These are phyloP conservation scores for Drosophila nigromelanica DNA, from an alignment of 1,140 invertebrate species.

Conservation along the genomic window DNA sequence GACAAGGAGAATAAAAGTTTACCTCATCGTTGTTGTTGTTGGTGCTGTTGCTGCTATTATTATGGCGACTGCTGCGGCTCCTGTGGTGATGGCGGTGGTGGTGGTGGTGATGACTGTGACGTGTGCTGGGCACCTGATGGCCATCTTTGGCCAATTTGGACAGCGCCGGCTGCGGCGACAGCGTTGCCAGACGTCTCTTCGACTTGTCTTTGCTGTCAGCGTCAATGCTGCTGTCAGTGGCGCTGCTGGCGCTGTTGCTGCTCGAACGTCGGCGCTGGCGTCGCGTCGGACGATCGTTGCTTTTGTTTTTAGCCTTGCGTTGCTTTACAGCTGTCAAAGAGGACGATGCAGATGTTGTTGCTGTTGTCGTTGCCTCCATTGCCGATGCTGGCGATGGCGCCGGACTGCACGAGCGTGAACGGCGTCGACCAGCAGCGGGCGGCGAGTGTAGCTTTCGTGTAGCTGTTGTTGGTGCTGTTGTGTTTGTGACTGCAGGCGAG, in stretches of 20 bases:
- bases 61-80: slow-evolving; percentile 40
- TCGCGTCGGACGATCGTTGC: slow-evolving; percentile 33
- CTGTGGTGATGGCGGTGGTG: slow-evolving; percentile 41
- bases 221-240: slow-evolving; percentile 31
- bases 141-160: slow-evolving; percentile 15
- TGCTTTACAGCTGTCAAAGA: slow-evolving; percentile 19
- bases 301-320: slow-evolving; percentile 44
- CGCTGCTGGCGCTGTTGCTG: slow-evolving; percentile 35
- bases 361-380: slow-evolving; percentile 2
- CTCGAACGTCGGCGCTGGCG: slow-evolving; percentile 41
- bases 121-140: slow-evolving; percentile 1
- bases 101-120: slow-evolving; percentile 12
- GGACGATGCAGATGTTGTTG: slow-evolving; percentile 19
- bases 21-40: slow-evolving; percentile 61
- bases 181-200: slow-evolving; percentile 29
- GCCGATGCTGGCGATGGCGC: neutral
- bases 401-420: slow-evolving; percentile 32
- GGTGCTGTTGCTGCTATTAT: slow-evolving; percentile 34
- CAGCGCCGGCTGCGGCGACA: slow-evolving; percentile 2
- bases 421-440: slow-evolving; percentile 5
- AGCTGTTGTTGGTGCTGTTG: slow-evolving; percentile 1
- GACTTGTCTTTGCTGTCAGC: slow-evolving; percentile 29
- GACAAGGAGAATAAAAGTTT: slow-evolving; percentile 50
- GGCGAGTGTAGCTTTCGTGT: slow-evolving; percentile 2
- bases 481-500: neutral